A percentile compares a stretch with the other conserved stretches of the same genome.
These are phyloP conservation scores for Hydraecia micacea DNA, from an alignment of 2,888 invertebrate genomes.

Conservation along the genomic window DNA sequence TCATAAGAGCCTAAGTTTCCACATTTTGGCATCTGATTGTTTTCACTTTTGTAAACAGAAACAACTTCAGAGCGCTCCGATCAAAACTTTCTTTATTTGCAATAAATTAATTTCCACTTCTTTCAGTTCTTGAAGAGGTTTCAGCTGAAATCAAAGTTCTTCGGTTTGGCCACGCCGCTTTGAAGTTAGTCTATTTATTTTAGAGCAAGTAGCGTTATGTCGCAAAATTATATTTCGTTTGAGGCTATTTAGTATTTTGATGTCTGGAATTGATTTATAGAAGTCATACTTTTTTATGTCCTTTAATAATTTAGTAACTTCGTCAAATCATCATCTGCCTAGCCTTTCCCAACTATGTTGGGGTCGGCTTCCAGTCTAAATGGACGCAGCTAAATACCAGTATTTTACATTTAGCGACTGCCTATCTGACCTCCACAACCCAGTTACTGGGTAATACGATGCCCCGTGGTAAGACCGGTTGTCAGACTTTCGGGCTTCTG, in stretches of 20 bases:
- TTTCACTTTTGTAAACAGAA: conserved; percentile 68
- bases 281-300: not conserved
- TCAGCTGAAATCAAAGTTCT: conserved; percentile 62
- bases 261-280: not conserved
- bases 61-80: conserved; percentile 64
- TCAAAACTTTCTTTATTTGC: conserved; percentile 71
- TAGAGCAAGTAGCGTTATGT: conserved; percentile 34
- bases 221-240: conserved; percentile 27
- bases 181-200: conserved; percentile 57
- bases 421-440: too few relatives aligned
- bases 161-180: conserved; percentile 34
- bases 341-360: too few relatives aligned
- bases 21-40: conserved; percentile 64
- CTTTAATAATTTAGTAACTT: not conserved
- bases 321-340: not conserved
- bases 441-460: too few relatives aligned
- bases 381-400: too few relatives aligned
- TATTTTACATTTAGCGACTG: too few relatives aligned
- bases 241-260: conserved; percentile 20
- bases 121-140: conserved; percentile 60
- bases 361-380: too few relatives aligned
- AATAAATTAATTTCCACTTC: conserved; percentile 69
- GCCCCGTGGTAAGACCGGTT: too few relatives aligned
- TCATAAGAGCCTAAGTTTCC: conserved; percentile 37
- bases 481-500: too few relatives aligned